phyloP scores from a whole-genome alignment of 2,888 invertebrate genomes.

The Electrophaes corylata region DNA sequence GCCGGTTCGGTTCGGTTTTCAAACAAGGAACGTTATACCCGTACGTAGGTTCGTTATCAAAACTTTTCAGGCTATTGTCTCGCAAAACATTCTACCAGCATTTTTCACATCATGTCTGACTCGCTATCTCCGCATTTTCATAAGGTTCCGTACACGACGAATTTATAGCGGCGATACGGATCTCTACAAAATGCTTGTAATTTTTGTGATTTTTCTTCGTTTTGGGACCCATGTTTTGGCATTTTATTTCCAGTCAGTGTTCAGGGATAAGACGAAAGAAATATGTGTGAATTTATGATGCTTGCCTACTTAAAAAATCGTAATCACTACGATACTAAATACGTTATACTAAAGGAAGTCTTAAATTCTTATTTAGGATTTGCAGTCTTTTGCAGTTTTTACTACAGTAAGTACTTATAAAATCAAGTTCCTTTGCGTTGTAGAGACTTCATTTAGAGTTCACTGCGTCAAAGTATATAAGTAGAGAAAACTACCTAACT shows the following conservation, averaged over 20 bases:
- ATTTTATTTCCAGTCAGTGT: constrained; percentile 16
- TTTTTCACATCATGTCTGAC: constrained; percentile 31
- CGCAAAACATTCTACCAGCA: constrained; percentile 46
- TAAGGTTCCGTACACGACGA: constrained; percentile 61
- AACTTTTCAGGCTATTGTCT: constrained; percentile 28
- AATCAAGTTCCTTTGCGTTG: background rate
- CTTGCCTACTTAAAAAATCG: background rate
- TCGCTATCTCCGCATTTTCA: constrained; percentile 60
- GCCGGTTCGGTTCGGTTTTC: too few species aligned
- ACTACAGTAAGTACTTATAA: background rate
- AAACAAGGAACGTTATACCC: background rate
- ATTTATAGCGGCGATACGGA: constrained; percentile 69
- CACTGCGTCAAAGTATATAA: too few species aligned
- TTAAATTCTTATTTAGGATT: background rate
- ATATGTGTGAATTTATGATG: background rate
- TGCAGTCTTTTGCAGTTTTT: background rate
- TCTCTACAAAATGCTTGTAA: constrained; percentile 72
- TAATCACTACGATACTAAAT: background rate
- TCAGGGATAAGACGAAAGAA: background rate
- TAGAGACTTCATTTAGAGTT: too few species aligned
- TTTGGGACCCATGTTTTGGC: constrained; percentile 24
- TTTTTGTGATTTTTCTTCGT: constrained; percentile 64
- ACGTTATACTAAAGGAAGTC: background rate
- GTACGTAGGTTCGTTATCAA: background rate
- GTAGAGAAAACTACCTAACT: too few species aligned